Evolutionary conservation across 1,140 invertebrate species (phyloP).

Genomic region (Berghia stephanieae): DNA sequence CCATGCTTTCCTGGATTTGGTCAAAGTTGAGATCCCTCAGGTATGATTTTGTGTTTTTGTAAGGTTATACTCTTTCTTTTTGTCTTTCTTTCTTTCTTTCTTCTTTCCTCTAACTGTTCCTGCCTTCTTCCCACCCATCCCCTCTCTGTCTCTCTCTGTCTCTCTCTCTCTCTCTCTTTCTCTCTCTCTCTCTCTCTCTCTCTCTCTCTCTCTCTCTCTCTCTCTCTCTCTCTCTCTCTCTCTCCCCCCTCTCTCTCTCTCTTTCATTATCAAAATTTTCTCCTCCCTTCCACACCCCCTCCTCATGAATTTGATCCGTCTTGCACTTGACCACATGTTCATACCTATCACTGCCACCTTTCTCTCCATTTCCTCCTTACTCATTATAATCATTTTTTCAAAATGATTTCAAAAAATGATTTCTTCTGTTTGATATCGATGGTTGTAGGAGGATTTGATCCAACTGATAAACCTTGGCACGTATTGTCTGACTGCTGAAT

Average conservation of each 20-base stretch:
- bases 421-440: neutral
- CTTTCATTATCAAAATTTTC: too few relatives aligned
- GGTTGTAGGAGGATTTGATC: slow-evolving; percentile 68
- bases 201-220: too few relatives aligned
- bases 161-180: neutral
- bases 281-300: too few relatives aligned
- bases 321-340: neutral
- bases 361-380: neutral
- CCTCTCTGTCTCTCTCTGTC: neutral
- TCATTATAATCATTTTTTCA: neutral
- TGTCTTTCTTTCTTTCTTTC: neutral
- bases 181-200: neutral
- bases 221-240: too few relatives aligned
- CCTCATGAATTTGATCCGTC: too few relatives aligned
- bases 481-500: slow-evolving; percentile 71
- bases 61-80: neutral
- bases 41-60: slow-evolving; percentile 33
- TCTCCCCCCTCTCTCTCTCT: too few relatives aligned
- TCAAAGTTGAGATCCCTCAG: slow-evolving; percentile 62
- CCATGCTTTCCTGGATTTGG: slow-evolving; percentile 72
- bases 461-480: slow-evolving; percentile 63
- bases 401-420: neutral
- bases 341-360: neutral
- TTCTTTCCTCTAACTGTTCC: neutral
- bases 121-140: neutral